Percentiles rank a stretch among this genome's conserved stretches.
Evolutionary conservation across 2,113 vertebrate genomes (phyloP).

Genomic region (Hystrix cristata): DNA sequence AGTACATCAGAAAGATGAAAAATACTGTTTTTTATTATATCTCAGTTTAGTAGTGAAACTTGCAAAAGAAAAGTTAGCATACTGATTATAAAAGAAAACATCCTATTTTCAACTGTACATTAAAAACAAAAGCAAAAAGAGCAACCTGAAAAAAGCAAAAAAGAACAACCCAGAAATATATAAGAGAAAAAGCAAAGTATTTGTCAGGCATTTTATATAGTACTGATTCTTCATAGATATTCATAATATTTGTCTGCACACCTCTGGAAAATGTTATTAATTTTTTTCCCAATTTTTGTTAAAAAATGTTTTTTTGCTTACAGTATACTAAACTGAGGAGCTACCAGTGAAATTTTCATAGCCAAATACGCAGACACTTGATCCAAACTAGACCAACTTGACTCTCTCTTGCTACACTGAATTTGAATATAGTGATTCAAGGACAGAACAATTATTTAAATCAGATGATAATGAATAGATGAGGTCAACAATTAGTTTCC

Average conservation of each 20-base stretch:
- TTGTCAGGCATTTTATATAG: not conserved
- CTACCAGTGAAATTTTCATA: not conserved
- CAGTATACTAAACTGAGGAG: not conserved
- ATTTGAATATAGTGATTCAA: not conserved
- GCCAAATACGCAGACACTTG: not conserved
- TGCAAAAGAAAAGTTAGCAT: not conserved
- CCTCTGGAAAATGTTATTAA: not conserved
- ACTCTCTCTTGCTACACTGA: not conserved
- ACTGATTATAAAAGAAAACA: slow-evolving; percentile 17
- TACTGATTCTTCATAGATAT: slow-evolving; percentile 3
- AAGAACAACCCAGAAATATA: not conserved
- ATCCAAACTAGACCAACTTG: not conserved
- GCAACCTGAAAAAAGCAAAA: not conserved
- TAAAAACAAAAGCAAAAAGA: not conserved
- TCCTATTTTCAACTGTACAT: not conserved
- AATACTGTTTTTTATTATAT: not conserved
- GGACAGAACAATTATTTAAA: not conserved
- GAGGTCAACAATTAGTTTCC: not conserved
- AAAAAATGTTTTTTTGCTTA: not conserved
- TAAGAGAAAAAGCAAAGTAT: not conserved
- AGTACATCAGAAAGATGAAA: not conserved
- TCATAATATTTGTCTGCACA: not conserved
- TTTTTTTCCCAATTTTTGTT: not conserved
- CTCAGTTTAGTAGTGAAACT: not conserved
- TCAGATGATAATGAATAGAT: not conserved